These are phyloP conservation scores for Criorhina ranunculi DNA, from an alignment of 2,888 invertebrate species.

Conservation along the genomic window DNA sequence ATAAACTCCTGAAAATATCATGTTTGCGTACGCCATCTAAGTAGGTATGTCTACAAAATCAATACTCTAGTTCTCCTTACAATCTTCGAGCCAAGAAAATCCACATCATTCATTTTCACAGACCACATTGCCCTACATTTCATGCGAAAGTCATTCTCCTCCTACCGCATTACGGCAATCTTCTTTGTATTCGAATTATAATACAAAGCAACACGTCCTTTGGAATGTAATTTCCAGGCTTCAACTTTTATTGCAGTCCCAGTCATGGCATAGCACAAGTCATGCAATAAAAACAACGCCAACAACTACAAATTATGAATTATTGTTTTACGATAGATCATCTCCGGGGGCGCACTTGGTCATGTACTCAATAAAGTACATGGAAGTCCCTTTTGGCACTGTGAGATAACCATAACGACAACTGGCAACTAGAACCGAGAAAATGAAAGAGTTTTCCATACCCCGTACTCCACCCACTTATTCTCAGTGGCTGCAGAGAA, in stretches of 20 bases:
- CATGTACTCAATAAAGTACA: conserved; percentile 52
- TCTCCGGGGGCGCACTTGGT: conserved; percentile 45
- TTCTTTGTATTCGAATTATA: conserved; percentile 28
- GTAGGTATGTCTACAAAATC: not conserved
- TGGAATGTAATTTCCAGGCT: conserved; percentile 20
- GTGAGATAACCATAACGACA: conserved; percentile 44
- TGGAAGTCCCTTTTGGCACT: conserved; percentile 54
- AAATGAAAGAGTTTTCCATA: conserved; percentile 32
- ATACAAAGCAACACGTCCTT: conserved; percentile 49
- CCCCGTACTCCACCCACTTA: too few relatives aligned
- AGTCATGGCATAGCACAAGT: conserved; percentile 11
- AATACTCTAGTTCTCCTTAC: not conserved
- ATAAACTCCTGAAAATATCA: too few relatives aligned
- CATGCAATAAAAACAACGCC: not conserved
- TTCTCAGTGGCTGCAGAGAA: not conserved
- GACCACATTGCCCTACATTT: not conserved
- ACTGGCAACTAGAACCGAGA: conserved; percentile 31
- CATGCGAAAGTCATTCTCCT: not conserved
- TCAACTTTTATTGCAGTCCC: conserved; percentile 43
- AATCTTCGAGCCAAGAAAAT: not conserved
- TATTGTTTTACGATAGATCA: conserved; percentile 62
- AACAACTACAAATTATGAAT: conserved; percentile 48
- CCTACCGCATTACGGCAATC: conserved; percentile 5
- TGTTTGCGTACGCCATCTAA: too few relatives aligned
- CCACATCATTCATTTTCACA: not conserved